Evolutionary conservation across 2,797 vertebrate species (phyloP), one percentile per base, ranked within the genome.

Genomic region (Prunella strophiata): DNA sequence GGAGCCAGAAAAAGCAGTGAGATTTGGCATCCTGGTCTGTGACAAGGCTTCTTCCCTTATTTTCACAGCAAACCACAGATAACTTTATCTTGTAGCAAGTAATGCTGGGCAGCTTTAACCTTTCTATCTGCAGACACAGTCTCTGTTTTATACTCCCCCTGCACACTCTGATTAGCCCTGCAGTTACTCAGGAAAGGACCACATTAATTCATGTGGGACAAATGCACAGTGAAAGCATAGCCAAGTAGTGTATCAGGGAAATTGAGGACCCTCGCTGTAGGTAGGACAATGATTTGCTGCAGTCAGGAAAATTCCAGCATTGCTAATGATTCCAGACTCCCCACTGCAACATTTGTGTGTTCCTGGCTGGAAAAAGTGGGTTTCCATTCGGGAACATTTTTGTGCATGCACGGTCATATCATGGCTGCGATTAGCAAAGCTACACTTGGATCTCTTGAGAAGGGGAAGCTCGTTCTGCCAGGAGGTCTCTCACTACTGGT

Each of bases 311-410:
- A 82, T 40, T 51, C 19, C 18, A 34, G 21, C 43, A 21, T 17
- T 51, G 45, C 16, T 59, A 16, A 36, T 34, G 13, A 55, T 65
- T 43, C 45, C 54, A 63, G 63, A 12, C 5, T 47, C 17, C n/a
- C 17, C 9, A 16, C 29, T 1, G 1, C 38, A 52, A n/a, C 10
- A 18, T 23, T 16, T 54, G 7, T 42, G n/a, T 3, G 1, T 30
- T 75, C 65, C 18, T 27, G 19, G 32, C 62, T 71, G n/a, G 25
- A 38, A 74, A 74, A 74, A 23, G 15, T 5, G 27, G 8, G 13
- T 54, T 84, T 71, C 36, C 27, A 30, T 29, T 63, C 7, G 5
- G 13, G 7, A 21, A 29, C 25, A 25, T 0, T 29, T 62, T 45
- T 67, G 6, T 32, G 27, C 15, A 9, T 1, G 3, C 22, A 36